Evolutionary conservation across 2,113 vertebrate species (phyloP).

Genomic region (Cnemophilus loriae): DNA sequence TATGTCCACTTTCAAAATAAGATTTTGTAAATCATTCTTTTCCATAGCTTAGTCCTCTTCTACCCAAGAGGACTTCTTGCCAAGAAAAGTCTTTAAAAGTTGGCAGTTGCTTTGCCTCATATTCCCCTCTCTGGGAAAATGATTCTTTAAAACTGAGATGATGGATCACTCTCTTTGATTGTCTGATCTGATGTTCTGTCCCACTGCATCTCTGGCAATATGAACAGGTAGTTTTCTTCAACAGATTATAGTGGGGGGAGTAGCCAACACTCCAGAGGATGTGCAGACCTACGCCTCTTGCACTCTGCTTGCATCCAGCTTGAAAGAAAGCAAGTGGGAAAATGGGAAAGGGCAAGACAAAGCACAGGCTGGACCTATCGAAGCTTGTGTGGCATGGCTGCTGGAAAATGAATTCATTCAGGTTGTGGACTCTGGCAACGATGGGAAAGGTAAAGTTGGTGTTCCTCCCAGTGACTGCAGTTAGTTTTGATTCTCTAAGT

Average conservation of each 20-base stretch:
- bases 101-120: neutral
- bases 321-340: constrained; percentile 46
- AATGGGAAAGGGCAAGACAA: constrained; percentile 41
- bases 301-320: constrained; percentile 85
- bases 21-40: neutral
- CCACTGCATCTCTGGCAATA: neutral
- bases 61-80: neutral
- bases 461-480: neutral
- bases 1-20: neutral
- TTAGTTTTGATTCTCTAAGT: neutral
- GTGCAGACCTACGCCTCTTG: constrained; percentile 87
- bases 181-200: neutral
- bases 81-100: neutral
- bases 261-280: constrained; percentile 86
- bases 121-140: neutral
- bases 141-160: neutral
- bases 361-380: constrained; percentile 75
- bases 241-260: constrained; percentile 90
- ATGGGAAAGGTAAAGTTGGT: constrained; percentile 66
- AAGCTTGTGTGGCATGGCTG: constrained; percentile 88
- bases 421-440: constrained; percentile 68
- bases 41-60: neutral
- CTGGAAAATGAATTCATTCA: constrained; percentile 94
- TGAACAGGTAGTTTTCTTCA: constrained; percentile 21
- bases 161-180: neutral